These are phyloP conservation scores for Ostrea edulis DNA, from an alignment of 1,140 invertebrate genomes.

Conservation along the genomic window DNA sequence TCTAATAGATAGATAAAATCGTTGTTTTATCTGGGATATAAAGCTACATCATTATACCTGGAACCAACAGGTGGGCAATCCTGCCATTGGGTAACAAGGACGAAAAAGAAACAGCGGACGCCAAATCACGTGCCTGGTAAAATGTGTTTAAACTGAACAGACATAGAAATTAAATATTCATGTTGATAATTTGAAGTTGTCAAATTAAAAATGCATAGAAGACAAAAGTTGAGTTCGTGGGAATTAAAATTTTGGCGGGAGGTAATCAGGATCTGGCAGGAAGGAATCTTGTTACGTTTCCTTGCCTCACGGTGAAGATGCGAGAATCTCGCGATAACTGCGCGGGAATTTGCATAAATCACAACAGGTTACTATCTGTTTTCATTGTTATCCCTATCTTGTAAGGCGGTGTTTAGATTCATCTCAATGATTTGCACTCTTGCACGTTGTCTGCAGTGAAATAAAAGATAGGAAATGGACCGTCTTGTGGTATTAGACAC, in stretches of 20 bases:
- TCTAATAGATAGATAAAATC: too few relatives aligned
- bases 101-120: background rate
- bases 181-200: slow-evolving; percentile 26
- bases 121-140: background rate
- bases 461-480: slow-evolving; percentile 28
- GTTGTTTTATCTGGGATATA: too few relatives aligned
- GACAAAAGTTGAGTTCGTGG: background rate
- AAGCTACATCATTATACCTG: too few relatives aligned
- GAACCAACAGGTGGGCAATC: background rate
- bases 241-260: slow-evolving; percentile 27
- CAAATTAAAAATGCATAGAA: slow-evolving; percentile 35
- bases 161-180: slow-evolving; percentile 13
- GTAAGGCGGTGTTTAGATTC: background rate
- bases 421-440: background rate
- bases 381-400: background rate
- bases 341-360: slow-evolving; percentile 18
- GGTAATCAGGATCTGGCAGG: background rate
- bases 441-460: background rate
- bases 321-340: slow-evolving; percentile 1
- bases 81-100: background rate
- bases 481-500: background rate
- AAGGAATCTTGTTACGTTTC: slow-evolving; percentile 27
- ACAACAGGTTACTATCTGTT: background rate
- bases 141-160: background rate
- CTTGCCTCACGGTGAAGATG: slow-evolving; percentile 13